phyloP scores from a whole-genome alignment of 2,113 vertebrate species.

The Erinaceus europaeus region DNA sequence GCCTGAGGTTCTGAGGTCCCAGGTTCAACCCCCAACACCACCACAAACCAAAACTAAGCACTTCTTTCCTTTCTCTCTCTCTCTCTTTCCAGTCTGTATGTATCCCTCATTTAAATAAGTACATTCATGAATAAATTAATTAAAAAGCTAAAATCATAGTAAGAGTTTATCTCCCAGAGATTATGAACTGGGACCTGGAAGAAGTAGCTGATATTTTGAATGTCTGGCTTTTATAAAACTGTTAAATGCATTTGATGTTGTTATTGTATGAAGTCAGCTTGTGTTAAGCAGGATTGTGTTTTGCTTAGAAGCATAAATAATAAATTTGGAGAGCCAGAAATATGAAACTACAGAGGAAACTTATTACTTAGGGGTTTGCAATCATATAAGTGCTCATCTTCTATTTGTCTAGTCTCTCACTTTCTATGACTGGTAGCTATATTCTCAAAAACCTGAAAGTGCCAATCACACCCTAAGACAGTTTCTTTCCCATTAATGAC shows the following conservation, averaged over 20 bases:
- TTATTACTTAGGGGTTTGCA: neutral
- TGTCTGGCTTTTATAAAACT: neutral
- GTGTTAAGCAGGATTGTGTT: neutral
- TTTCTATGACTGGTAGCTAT: neutral
- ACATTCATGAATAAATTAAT: no score
- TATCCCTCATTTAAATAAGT: no score
- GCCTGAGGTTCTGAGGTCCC: no score
- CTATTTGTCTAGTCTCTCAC: neutral
- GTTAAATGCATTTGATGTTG: neutral
- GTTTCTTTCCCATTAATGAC: neutral
- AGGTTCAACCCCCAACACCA: no score
- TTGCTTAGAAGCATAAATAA: neutral
- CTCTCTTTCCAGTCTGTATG: no score
- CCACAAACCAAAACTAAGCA: no score
- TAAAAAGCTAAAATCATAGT: neutral
- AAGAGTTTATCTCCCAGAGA: neutral
- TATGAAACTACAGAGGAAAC: neutral
- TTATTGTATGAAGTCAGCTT: neutral
- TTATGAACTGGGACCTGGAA: neutral
- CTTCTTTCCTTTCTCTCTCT: no score
- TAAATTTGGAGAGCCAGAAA: neutral
- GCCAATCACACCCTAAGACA: neutral
- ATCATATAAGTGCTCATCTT: neutral
- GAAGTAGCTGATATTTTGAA: neutral
- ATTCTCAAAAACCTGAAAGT: neutral